phyloP scores from a whole-genome alignment of 2,888 invertebrate genomes.

The Idaea aversata region DNA sequence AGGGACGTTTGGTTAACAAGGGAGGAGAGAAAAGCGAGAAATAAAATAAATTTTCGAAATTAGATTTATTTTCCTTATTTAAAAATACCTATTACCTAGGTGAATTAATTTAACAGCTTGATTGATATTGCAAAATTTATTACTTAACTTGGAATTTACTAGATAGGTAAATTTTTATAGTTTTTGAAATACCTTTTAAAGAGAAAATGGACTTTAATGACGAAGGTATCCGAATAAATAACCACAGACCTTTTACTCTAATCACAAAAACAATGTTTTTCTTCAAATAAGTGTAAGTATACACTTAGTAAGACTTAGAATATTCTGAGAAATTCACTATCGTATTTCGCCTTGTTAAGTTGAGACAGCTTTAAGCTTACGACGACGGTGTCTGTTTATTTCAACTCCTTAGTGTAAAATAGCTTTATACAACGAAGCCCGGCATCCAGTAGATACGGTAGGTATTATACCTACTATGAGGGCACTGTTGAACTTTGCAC shows the following conservation, averaged over 20 bases:
- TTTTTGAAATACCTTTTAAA: too few relatives aligned
- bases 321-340: neutral
- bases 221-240: neutral
- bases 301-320: too few relatives aligned
- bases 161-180: too few relatives aligned
- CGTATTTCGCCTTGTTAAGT: constrained; percentile 1
- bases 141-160: too few relatives aligned
- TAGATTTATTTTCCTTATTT: too few relatives aligned
- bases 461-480: constrained; percentile 26
- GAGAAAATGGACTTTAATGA: neutral
- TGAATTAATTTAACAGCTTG: too few relatives aligned
- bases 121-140: too few relatives aligned
- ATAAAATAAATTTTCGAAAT: neutral
- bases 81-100: too few relatives aligned
- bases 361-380: constrained; percentile 31
- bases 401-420: constrained; percentile 36
- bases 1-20: constrained; percentile 32
- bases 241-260: neutral
- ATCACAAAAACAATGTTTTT: neutral
- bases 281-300: neutral
- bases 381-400: constrained; percentile 23
- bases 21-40: constrained; percentile 28
- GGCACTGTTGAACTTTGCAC: constrained; percentile 45
- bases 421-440: constrained; percentile 43
- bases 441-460: constrained; percentile 32